Base-by-base conservation (phyloP, 2,113 vertebrate species). In the Ciconia maguari region DNA sequence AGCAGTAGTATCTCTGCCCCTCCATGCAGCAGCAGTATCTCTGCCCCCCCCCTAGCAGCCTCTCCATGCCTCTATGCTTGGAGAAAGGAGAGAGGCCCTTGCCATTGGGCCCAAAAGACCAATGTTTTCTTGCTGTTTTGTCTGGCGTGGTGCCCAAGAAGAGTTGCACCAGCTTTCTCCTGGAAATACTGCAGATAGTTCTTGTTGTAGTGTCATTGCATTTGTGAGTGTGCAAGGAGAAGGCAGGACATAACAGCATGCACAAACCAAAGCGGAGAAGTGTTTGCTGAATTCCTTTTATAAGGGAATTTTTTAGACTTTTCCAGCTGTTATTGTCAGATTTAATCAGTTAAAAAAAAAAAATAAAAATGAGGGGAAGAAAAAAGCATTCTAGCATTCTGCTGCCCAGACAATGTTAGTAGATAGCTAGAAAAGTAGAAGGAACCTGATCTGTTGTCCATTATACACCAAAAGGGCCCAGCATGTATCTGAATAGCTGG, bases 351-450 rank as follows among this genome's bases (percentile, higher is more conserved):
- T 51, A 54, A 74, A 87, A 44, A 51, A 18, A 41, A 46, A 38
- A 29, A 38, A 30, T n/a, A 18, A 17, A 5, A 12, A 0, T 9
- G 3, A 8, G 4, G 9, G 2, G 1, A 54, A 61, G 10, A 4
- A 49, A 44, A 79, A 71, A 44, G 1, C 7, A 48, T 78, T 94
- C 38, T 61, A 65, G 4, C 18, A 60, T 93, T 89, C 58, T 61
- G 8, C 25, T 89, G 16, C 41, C 48, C 49, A 46, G 16, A 41
- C 1, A 68, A 9, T 68, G 86, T 30, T 87, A 78, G 27, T 60
- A 32, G 24, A 54, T 41, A 94, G 48, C 41, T 68, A 57, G 57
- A 86, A 87, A 91, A 83, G 36, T 46, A 55, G 15, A 64, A 87
- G 9, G 26, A 69, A 88, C 17, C 17, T 72, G 32, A 16, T 78